These are phyloP conservation scores for Microctonus hyperodae DNA, from an alignment of 2,888 invertebrate species.

Conservation along the genomic window DNA sequence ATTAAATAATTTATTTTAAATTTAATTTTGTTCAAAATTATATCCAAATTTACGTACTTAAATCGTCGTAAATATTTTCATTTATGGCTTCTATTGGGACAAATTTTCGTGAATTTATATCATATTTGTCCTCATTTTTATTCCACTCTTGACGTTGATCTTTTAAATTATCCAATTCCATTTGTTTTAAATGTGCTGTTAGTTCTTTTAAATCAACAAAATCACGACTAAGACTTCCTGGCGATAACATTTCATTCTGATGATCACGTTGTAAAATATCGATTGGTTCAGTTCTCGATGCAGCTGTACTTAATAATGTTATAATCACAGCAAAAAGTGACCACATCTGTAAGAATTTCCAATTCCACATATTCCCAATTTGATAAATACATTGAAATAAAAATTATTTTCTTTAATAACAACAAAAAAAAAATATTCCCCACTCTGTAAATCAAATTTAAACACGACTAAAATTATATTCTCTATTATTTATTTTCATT, in stretches of 20 bases:
- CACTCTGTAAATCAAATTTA: too few relatives aligned
- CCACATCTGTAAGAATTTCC: slow-evolving; percentile 34
- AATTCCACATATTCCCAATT: not conserved
- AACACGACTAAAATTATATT: too few relatives aligned
- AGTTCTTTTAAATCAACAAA: slow-evolving; percentile 11
- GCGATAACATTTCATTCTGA: slow-evolving; percentile 22
- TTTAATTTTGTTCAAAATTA: too few relatives aligned
- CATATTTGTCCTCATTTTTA: slow-evolving; percentile 9
- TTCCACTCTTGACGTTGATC: slow-evolving; percentile 18
- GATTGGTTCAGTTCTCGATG: slow-evolving; percentile 38
- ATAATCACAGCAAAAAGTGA: slow-evolving; percentile 34
- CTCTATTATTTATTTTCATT: too few relatives aligned
- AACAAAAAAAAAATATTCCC: too few relatives aligned
- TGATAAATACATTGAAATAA: not conserved
- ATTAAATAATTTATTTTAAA: too few relatives aligned
- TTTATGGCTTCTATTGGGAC: slow-evolving; percentile 10
- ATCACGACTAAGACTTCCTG: not conserved
- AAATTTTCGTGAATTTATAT: slow-evolving; percentile 18
- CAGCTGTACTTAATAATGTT: slow-evolving; percentile 35
- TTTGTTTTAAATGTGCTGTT: slow-evolving; percentile 8
- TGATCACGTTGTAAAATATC: too few relatives aligned
- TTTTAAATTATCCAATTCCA: slow-evolving; percentile 10
- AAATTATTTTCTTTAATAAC: too few relatives aligned
- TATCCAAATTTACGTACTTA: slow-evolving; percentile 26
- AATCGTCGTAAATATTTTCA: slow-evolving; percentile 19